These are phyloP conservation scores for Lethocerus indicus DNA, from an alignment of 1,140 invertebrate species.

Conservation along the genomic window DNA sequence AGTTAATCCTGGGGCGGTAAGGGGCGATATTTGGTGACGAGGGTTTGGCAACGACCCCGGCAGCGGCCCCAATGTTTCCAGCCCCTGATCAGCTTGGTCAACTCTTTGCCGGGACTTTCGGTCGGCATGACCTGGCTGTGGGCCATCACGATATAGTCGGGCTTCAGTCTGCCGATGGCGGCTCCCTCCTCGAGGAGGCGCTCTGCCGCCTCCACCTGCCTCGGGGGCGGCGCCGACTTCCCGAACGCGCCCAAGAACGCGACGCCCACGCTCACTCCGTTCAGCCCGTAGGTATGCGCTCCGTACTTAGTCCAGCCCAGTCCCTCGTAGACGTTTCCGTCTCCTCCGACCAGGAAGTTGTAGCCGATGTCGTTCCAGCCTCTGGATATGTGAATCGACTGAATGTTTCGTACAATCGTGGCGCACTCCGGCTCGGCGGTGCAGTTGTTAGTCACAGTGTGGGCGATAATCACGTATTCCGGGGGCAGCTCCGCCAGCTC, in stretches of 20 bases:
- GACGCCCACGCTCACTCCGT: slow-evolving; percentile 52
- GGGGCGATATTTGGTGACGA: too few relatives aligned
- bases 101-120: slow-evolving; percentile 41
- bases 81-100: neutral
- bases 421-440: slow-evolving; percentile 22
- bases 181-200: slow-evolving; percentile 25
- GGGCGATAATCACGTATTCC: slow-evolving; percentile 4
- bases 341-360: slow-evolving; percentile 62
- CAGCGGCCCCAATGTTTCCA: neutral
- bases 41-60: too few relatives aligned
- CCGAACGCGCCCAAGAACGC: slow-evolving; percentile 16
- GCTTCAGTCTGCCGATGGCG: slow-evolving; percentile 25
- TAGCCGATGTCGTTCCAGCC: slow-evolving; percentile 49
- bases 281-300: slow-evolving; percentile 50
- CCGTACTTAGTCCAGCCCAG: slow-evolving; percentile 41
- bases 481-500: slow-evolving; percentile 6
- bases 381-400: slow-evolving; percentile 30
- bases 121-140: slow-evolving; percentile 48
- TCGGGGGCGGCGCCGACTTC: neutral
- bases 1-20: too few relatives aligned
- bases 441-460: slow-evolving; percentile 19
- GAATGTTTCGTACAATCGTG: slow-evolving; percentile 28
- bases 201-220: neutral
- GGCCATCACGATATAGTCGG: slow-evolving; percentile 43
- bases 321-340: slow-evolving; percentile 56